These are phyloP conservation scores for Pollenia griseotomentosa DNA, from an alignment of 2,888 invertebrate genomes.

Conservation along the genomic window DNA sequence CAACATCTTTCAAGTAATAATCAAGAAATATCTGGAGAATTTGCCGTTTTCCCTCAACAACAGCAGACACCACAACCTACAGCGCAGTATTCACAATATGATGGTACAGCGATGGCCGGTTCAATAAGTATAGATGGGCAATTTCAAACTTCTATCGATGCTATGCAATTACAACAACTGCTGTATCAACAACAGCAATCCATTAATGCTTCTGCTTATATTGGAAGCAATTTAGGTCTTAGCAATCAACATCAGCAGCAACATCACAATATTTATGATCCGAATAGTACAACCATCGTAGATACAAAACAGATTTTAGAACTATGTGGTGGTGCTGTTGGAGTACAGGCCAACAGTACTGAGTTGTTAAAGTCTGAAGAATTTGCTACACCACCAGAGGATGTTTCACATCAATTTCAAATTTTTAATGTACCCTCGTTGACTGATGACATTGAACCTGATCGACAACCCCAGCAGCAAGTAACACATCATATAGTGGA, in stretches of 20 bases:
- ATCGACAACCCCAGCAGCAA: constrained; percentile 58
- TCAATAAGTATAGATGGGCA: constrained; percentile 61
- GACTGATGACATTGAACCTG: constrained; percentile 76
- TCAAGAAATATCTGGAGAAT: constrained; percentile 72
- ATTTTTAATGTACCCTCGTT: constrained; percentile 80
- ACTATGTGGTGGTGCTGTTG: constrained; percentile 70
- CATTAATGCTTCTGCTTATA: constrained; percentile 60
- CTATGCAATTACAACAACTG: constrained; percentile 80
- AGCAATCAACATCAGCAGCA: constrained; percentile 76
- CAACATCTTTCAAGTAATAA: constrained; percentile 51
- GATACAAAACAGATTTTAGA: constrained; percentile 74
- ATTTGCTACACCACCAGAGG: constrained; percentile 65
- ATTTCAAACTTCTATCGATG: constrained; percentile 78
- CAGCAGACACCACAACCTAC: constrained; percentile 46
- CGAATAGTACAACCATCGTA: constrained; percentile 54
- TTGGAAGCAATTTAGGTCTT: constrained; percentile 66
- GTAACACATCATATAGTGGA: constrained; percentile 78
- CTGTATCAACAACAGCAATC: constrained; percentile 80
- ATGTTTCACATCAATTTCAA: constrained; percentile 77
- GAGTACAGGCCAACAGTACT: constrained; percentile 51
- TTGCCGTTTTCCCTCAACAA: constrained; percentile 75
- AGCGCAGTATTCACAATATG: constrained; percentile 69
- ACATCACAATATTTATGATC: constrained; percentile 70
- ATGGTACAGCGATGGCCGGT: constrained; percentile 44
- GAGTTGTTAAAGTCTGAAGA: constrained; percentile 63